phyloP scores from a whole-genome alignment of 2,113 vertebrate genomes.

The Eurypyga helias region DNA sequence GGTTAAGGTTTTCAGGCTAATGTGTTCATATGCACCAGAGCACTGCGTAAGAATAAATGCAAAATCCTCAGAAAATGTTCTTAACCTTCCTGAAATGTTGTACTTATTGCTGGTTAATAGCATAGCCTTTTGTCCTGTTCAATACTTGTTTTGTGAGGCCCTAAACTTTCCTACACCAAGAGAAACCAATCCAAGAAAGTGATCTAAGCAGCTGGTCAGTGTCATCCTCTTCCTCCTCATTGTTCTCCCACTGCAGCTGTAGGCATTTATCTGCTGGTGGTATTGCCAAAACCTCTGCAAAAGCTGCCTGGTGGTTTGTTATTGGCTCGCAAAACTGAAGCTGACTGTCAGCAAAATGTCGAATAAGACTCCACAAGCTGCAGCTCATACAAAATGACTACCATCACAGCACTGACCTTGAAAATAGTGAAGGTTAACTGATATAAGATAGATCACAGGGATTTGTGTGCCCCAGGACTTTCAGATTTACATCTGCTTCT shows the following conservation, averaged over 20 bases:
- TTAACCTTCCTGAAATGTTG: not conserved
- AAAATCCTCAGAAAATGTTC: not conserved
- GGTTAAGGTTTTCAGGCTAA: not conserved
- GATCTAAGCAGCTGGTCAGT: not conserved
- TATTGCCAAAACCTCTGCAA: not conserved
- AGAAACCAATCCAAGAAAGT: not conserved
- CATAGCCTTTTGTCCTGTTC: not conserved
- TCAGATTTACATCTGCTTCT: not conserved
- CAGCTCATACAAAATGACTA: not conserved
- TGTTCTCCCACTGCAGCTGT: not conserved
- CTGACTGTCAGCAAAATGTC: not conserved
- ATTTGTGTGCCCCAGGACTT: not conserved
- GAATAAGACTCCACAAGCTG: not conserved
- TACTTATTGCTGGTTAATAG: not conserved
- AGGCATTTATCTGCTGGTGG: not conserved
- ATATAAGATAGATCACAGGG: not conserved
- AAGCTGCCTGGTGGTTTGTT: not conserved
- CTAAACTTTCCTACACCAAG: not conserved
- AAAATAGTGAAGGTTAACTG: not conserved
- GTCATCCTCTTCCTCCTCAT: not conserved
- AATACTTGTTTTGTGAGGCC: not conserved
- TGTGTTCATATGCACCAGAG: not conserved
- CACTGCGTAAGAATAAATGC: accelerated
- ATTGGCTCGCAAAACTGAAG: not conserved
- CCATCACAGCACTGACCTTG: not conserved